These are phyloP conservation scores for Protosalanx chinensis DNA, from an alignment of 2,797 vertebrate species.

Conservation along the genomic window DNA sequence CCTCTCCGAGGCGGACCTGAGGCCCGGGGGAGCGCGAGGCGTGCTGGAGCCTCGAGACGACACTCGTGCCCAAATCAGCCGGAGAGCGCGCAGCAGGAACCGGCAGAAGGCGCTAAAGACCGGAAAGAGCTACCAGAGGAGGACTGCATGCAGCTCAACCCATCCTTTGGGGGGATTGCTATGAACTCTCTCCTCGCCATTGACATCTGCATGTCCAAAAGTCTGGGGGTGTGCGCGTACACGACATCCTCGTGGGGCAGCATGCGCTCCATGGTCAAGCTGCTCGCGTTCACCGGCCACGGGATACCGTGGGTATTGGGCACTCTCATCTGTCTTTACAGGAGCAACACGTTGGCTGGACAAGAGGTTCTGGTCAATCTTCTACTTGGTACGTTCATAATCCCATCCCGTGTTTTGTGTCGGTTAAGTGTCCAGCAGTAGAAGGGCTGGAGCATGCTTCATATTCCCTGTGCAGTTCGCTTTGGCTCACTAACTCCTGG, in stretches of 20 bases:
- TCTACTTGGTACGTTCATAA: constrained; percentile 81
- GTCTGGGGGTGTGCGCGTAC: constrained; percentile 82
- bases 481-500: not conserved
- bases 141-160: constrained; percentile 95
- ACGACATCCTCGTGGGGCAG: constrained; percentile 77
- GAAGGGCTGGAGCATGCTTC: not conserved
- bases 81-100: constrained; percentile 35
- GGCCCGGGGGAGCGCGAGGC: not conserved
- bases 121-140: constrained; percentile 81
- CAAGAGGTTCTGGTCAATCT: constrained; percentile 93
- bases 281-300: constrained; percentile 87
- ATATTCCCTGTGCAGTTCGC: not conserved
- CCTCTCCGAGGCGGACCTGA: constrained; percentile 29
- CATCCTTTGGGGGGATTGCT: constrained; percentile 86
- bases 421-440: not conserved
- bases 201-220: constrained; percentile 88
- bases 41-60: not conserved
- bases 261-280: constrained; percentile 83
- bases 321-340: constrained; percentile 83
- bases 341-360: constrained; percentile 87
- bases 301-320: constrained; percentile 85
- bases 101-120: constrained; percentile 63
- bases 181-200: constrained; percentile 90
- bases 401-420: not conserved
- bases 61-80: not conserved